Conservation (phyloP, 2,888 invertebrate genomes). For the Xanthorhoe spadicearia region DNA sequence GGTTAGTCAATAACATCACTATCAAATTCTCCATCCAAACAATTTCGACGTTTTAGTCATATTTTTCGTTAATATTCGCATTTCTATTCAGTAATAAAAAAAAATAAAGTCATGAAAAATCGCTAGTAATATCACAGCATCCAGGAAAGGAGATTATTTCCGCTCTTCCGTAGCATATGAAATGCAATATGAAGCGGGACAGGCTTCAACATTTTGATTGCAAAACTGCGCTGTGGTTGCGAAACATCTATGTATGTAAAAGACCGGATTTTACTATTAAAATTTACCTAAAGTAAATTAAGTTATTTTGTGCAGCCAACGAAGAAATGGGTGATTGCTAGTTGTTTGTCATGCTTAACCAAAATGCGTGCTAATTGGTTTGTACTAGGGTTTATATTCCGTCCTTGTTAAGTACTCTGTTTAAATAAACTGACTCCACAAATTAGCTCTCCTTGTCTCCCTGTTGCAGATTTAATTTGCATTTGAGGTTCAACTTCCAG, state of each 20-base stretch:
- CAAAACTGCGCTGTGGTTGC: constrained; percentile 8
- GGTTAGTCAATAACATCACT: too few species aligned
- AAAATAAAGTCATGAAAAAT: not conserved
- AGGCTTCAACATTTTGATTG: constrained; percentile 4
- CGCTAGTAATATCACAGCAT: constrained; percentile 1
- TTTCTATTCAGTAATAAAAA: not conserved
- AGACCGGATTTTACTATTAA: not conserved
- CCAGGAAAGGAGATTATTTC: constrained; percentile 15
- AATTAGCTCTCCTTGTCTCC: not conserved
- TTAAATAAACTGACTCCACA: not conserved
- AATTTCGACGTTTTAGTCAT: too few species aligned
- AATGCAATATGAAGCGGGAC: constrained; percentile 1
- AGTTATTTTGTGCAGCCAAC: too few species aligned
- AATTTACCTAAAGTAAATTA: not conserved
- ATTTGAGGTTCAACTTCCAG: constrained; percentile 1
- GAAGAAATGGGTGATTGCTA: too few species aligned
- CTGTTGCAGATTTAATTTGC: not conserved
- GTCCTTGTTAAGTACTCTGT: not conserved
- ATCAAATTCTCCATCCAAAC: not conserved
- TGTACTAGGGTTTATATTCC: too few species aligned
- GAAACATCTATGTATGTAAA: not conserved
- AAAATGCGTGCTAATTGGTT: too few species aligned
- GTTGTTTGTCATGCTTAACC: too few species aligned
- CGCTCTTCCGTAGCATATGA: constrained; percentile 13
- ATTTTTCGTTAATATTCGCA: too few species aligned